These are phyloP conservation scores for Manacus vitellinus DNA, from an alignment of 2,113 vertebrate species.

Conservation along the genomic window DNA sequence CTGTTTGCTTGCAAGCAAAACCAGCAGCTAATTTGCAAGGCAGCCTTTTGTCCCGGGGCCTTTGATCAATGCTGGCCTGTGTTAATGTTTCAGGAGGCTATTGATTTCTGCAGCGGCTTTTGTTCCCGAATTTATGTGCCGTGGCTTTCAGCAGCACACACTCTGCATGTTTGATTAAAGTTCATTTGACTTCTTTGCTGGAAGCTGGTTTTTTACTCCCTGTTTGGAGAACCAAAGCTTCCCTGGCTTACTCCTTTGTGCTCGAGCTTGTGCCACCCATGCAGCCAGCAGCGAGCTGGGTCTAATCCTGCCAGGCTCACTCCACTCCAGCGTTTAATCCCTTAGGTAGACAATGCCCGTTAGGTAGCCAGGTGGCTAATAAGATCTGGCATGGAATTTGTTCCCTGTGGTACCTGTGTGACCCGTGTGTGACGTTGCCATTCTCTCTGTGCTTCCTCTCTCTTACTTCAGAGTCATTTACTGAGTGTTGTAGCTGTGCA, in stretches of 20 bases:
- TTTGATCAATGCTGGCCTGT: constrained; percentile 89
- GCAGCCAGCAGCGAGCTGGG: constrained; percentile 78
- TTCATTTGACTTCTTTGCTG: constrained; percentile 87
- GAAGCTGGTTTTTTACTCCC: constrained; percentile 79
- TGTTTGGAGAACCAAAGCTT: constrained; percentile 82
- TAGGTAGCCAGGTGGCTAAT: constrained; percentile 64
- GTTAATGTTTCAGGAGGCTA: constrained; percentile 93
- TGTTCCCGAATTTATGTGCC: constrained; percentile 85
- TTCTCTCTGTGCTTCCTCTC: not conserved
- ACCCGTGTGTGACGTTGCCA: fast-evolving
- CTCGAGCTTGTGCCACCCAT: constrained; percentile 85
- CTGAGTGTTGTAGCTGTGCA: not conserved
- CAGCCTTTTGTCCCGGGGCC: constrained; percentile 82
- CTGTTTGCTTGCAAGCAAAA: constrained; percentile 76
- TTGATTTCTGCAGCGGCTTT: constrained; percentile 90
- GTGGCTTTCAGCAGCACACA: constrained; percentile 70
- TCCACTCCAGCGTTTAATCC: constrained; percentile 79
- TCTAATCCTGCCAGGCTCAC: constrained; percentile 82
- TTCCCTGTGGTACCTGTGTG: not conserved
- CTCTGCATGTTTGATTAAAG: constrained; percentile 95
- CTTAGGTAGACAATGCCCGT: constrained; percentile 72
- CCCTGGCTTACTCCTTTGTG: constrained; percentile 83
- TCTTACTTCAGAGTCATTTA: not conserved
- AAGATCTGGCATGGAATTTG: constrained; percentile 78
- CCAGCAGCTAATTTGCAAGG: constrained; percentile 82